Evolutionary conservation across 2,888 invertebrate species (phyloP).

Genomic region (Andricus curvator): DNA sequence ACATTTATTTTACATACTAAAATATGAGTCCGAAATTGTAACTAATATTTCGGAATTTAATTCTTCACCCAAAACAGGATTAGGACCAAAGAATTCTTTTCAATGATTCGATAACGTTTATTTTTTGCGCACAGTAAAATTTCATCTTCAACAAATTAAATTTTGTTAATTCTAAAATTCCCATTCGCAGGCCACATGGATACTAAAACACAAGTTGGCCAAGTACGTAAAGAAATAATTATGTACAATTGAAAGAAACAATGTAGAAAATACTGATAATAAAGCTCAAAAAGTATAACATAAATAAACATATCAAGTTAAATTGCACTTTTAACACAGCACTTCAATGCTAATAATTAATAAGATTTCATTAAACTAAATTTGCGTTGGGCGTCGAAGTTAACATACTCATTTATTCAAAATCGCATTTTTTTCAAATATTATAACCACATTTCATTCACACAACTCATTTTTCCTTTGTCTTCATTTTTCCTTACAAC

Average conservation of each 20-base stretch:
- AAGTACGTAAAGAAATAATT: neutral
- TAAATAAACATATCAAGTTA: neutral
- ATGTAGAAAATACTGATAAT: neutral
- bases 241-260: neutral
- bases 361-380: neutral
- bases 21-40: no score
- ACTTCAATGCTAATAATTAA: neutral
- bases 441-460: neutral
- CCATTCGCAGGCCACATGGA: neutral
- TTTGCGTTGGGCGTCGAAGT: neutral
- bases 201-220: neutral
- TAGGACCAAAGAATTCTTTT: neutral
- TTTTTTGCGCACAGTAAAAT: neutral
- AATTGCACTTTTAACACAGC: neutral
- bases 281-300: neutral
- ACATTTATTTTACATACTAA: no score
- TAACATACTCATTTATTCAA: neutral
- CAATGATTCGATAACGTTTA: constrained; percentile 18
- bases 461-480: neutral
- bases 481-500: neutral
- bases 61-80: neutral
- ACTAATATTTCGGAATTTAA: no score
- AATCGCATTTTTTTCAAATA: constrained; percentile 9
- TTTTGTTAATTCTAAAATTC: neutral
- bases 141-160: constrained; percentile 15